A percentile compares a stretch with the other conserved stretches of the same genome.
Conservation (phyloP, 2,797 vertebrate genomes). For the Notolepis coatsorum region DNA sequence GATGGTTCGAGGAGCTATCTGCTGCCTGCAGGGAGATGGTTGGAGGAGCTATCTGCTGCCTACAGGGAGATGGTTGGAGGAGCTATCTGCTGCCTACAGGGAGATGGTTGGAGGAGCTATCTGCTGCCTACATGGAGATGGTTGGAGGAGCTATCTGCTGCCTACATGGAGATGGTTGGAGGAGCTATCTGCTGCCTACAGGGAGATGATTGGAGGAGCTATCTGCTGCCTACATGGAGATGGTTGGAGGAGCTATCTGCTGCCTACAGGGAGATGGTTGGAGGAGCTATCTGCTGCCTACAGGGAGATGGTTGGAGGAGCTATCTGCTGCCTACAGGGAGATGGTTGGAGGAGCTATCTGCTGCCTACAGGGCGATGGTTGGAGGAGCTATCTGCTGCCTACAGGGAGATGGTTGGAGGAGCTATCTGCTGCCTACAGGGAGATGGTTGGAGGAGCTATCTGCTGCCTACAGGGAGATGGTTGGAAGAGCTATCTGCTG, state of each 20-base stretch:
- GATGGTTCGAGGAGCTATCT: slow-evolving; percentile 43
- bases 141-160: slow-evolving; percentile 41
- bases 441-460: slow-evolving; percentile 41
- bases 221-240: slow-evolving; percentile 45
- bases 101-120: slow-evolving; percentile 41
- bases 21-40: slow-evolving; percentile 38
- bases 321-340: slow-evolving; percentile 45
- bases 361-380: slow-evolving; percentile 38
- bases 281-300: slow-evolving; percentile 41
- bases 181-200: slow-evolving; percentile 41
- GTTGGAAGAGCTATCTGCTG: slow-evolving; percentile 41
- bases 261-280: slow-evolving; percentile 40
- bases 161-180: slow-evolving; percentile 41
- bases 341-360: slow-evolving; percentile 43
- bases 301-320: slow-evolving; percentile 39
- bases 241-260: slow-evolving; percentile 42
- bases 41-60: slow-evolving; percentile 43
- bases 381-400: slow-evolving; percentile 43
- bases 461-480: slow-evolving; percentile 43
- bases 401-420: slow-evolving; percentile 38
- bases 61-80: slow-evolving; percentile 38
- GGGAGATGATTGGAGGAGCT: slow-evolving; percentile 38
- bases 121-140: slow-evolving; percentile 42
- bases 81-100: slow-evolving; percentile 42
- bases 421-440: slow-evolving; percentile 42